Base-by-base conservation (phyloP, 2,888 invertebrate species). In the Notocelia uddmanniana region DNA sequence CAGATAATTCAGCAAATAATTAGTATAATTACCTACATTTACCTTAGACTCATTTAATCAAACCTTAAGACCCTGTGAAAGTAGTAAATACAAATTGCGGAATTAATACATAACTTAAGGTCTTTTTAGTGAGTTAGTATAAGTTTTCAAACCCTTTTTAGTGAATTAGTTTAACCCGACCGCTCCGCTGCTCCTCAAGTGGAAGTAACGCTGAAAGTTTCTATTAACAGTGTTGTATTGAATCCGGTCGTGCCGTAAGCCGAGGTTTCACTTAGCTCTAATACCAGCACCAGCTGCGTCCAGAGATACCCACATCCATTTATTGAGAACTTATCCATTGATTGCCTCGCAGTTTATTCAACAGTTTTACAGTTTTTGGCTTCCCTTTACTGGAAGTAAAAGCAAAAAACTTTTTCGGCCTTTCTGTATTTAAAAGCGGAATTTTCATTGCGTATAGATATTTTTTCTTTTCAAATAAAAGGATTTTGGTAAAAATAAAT, bases 291-390 rank as follows among this genome's bases (percentile, higher is more conserved):
- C 71, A 71, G 71, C 71, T 71, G 71, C 60, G 71, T 19, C 45
- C 71, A 23, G 52, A 67, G 71, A 71, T 71, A 71, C 67, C 63
- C 71, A 54, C 71, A 71, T 71, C 66, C 71, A 66, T 71, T 67
- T 71, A 71, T 71, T 60, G 71, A 21, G 52, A 71, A 66, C 67
- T 55, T 71, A 67, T 71, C 71, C 67, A 67, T 67, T 71, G 71
- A 71, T 71, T 67, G 71, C 67, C 59, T 37, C 10, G 21, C 52
- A 19, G 60, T 71, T 59, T 70, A 66, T 66, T 59, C 58, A 64
- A 71, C 66, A 71, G 26, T 66, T 71, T 66, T 60, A 71, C 52
- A 66, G 52, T 60, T 71, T 71, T 60, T 60, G 34, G 60, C 60
- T 60, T 15, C 45, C 52, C 23, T 45, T 60, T 71, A 66, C 66